Evolutionary conservation across 2,888 invertebrate genomes (phyloP).

Genomic region (Sicus ferrugineus): DNA sequence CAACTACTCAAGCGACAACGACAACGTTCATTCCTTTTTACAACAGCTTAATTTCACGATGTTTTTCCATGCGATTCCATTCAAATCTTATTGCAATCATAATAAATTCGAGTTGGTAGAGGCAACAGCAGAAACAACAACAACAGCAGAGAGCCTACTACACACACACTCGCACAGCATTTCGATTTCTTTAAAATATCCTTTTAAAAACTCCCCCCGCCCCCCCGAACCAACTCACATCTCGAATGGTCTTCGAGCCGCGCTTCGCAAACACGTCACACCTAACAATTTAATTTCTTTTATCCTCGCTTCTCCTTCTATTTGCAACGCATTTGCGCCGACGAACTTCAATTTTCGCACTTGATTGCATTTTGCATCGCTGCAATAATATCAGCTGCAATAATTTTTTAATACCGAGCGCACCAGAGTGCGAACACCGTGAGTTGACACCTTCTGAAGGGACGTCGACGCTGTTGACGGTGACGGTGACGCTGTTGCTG

Average conservation of each 20-base stretch:
- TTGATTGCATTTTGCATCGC: constrained; percentile 12
- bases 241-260: too few species aligned
- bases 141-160: neutral
- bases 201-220: too few species aligned
- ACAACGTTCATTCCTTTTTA: neutral
- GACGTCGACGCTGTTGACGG: neutral
- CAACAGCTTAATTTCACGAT: constrained; percentile 1
- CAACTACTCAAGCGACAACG: neutral
- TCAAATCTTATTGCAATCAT: constrained; percentile 17
- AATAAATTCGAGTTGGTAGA: constrained; percentile 16
- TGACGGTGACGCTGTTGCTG: neutral
- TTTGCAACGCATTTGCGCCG: neutral
- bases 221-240: too few species aligned
- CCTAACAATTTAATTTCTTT: neutral
- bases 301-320: neutral
- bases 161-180: neutral
- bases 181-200: too few species aligned
- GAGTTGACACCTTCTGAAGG: constrained; percentile 23
- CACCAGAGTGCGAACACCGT: neutral
- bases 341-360: constrained; percentile 9
- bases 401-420: constrained; percentile 17
- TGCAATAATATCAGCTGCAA: constrained; percentile 10
- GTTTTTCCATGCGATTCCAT: neutral
- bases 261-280: too few species aligned
- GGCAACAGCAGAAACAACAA: neutral